A percentile compares a stretch with the other conserved stretches of the same genome.
Evolutionary conservation across 2,113 vertebrate species (phyloP).

Genomic region (Ictalurus furcatus): DNA sequence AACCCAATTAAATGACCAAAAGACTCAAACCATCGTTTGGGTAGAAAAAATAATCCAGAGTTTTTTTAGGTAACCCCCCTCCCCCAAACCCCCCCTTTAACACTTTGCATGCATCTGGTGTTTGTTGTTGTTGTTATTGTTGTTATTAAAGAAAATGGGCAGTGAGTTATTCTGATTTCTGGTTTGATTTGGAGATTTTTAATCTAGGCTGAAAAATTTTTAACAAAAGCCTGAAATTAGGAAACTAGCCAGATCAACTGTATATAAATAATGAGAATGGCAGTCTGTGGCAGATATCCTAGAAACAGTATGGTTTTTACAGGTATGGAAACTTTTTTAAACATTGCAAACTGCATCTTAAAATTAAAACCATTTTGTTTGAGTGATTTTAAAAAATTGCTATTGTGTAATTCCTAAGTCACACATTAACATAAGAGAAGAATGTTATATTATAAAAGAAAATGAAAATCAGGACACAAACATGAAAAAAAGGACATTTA

Average conservation of each 20-base stretch:
- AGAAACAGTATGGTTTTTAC: background rate
- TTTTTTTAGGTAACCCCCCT: too few relatives aligned
- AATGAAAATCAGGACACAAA: slow-evolving; percentile 28
- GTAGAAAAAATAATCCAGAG: too few relatives aligned
- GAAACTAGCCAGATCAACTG: background rate
- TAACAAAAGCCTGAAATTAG: background rate
- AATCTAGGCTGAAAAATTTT: background rate
- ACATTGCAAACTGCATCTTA: background rate
- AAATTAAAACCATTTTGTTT: background rate
- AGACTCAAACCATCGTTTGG: too few relatives aligned
- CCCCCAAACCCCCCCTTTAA: too few relatives aligned
- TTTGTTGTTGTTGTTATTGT: background rate
- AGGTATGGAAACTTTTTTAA: background rate
- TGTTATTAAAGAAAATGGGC: background rate
- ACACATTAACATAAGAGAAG: background rate
- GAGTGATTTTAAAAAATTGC: background rate
- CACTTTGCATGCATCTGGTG: background rate
- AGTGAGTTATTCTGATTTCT: background rate
- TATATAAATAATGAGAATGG: background rate
- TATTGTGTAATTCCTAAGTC: slow-evolving; percentile 1
- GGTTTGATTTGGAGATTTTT: background rate
- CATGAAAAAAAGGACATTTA: slow-evolving; percentile 80
- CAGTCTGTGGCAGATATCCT: background rate
- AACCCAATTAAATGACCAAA: too few relatives aligned
- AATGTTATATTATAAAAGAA: background rate